Base-by-base conservation (phyloP, 1,140 invertebrate species). In the Trachymyrmex cornetzi region DNA sequence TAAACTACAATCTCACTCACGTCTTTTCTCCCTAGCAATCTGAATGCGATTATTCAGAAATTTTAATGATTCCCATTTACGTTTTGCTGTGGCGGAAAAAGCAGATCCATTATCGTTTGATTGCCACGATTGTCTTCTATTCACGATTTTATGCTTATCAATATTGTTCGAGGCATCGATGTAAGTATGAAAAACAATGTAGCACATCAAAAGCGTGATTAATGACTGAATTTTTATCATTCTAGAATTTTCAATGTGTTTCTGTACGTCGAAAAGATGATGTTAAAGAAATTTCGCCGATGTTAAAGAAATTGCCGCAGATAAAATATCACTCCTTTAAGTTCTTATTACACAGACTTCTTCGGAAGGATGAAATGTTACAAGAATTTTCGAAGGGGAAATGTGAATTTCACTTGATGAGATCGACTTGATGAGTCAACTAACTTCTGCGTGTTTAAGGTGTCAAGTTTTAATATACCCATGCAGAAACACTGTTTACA, bases 11-110 rank as follows among this genome's bases (percentile, higher is more conserved):
- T 53, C 55, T 5, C 27, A 79, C 86, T 85, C 72, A 87, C 91
- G 79, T 85, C 90, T 86, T 63, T 89, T 91, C 30, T 87, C 87
- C 44, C 90, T 89, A 6, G 22, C n/a, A 3, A 22, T 7, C 3
- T 88, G 55, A 61, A 6, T 87, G 9, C 12, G 27, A 48, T 16
- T 48, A 53, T 24, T 88, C 19, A 66, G 61, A 7, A 77, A 27
- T 19, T 77, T 82, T 27, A 34, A 14, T 11, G 16, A 77, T 22
- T 75, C 38, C 44, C 63, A 80, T 30, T 66, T 77, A 24, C 19
- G 64, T 24, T 71, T 82, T 27, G 82, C 64, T 11, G 44, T 19
- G 1, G 48, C 12, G 6, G 48, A 64, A 59, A 61, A 55, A 11
- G 53, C 63, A 16, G 44, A 2, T 5, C 61, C 66, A 55, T 82